Conservation (phyloP, 2,888 invertebrate genomes). For the Platycheirus albimanus region DNA sequence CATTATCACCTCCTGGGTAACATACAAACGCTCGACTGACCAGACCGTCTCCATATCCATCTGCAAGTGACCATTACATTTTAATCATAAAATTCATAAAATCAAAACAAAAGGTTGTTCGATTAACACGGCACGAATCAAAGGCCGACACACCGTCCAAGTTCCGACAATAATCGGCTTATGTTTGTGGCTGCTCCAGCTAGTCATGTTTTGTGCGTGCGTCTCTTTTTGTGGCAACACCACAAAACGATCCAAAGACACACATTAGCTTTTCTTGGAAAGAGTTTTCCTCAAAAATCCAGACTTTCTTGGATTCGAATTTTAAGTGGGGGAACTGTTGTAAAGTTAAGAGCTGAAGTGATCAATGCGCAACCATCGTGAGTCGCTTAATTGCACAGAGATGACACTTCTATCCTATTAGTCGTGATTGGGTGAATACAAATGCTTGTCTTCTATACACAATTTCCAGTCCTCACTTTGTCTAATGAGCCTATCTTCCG, state of each 20-base stretch:
- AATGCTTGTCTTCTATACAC: conserved; percentile 3
- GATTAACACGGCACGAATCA: conserved; percentile 55
- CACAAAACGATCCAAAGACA: conserved; percentile 21
- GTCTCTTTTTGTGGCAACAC: conserved; percentile 32
- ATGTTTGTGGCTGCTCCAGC: conserved; percentile 21
- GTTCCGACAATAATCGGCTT: conserved; percentile 33
- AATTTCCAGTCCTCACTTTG: conserved; percentile 35
- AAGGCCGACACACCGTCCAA: conserved; percentile 11
- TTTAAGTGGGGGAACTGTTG: background rate
- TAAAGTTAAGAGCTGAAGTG: background rate
- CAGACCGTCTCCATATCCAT: conserved; percentile 28
- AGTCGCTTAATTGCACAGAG: conserved; percentile 28
- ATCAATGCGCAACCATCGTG: background rate
- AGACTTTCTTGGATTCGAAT: background rate
- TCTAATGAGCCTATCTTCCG: conserved; percentile 71
- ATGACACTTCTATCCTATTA: conserved; percentile 41
- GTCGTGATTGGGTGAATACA: conserved; percentile 35
- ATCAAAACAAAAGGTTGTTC: conserved; percentile 66
- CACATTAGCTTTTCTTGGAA: conserved; percentile 3
- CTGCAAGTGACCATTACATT: conserved; percentile 29
- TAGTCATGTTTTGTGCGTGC: conserved; percentile 13
- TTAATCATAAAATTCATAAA: conserved; percentile 57
- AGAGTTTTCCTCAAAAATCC: conserved; percentile 8
- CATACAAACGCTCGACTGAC: conserved; percentile 8
- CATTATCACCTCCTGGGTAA: background rate